Evolutionary conservation across 2,888 invertebrate genomes (phyloP).

Genomic region (Steinernema scapterisci): DNA sequence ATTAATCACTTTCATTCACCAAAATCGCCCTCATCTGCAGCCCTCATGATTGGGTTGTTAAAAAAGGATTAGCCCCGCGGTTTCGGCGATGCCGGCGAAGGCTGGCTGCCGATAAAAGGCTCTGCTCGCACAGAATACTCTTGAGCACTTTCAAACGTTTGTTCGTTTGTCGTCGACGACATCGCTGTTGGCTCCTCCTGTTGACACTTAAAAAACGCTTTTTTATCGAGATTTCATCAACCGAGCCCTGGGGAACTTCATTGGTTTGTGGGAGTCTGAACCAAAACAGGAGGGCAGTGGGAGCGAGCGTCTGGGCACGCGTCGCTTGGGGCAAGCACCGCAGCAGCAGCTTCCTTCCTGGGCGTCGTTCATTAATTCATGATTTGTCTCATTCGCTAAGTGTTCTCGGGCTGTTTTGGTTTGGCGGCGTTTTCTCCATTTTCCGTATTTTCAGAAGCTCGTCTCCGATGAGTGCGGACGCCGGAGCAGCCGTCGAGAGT

Average conservation of each 20-base stretch:
- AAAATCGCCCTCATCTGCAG: too few species aligned
- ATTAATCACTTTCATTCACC: not conserved
- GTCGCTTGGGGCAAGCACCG: not conserved
- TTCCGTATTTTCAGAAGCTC: slow-evolving; percentile 5
- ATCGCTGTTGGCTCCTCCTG: not conserved
- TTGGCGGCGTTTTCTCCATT: not conserved
- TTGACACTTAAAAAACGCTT: not conserved
- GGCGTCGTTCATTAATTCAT: not conserved
- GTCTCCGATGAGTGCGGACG: slow-evolving; percentile 27
- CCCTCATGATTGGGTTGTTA: not conserved
- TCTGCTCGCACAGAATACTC: too few species aligned
- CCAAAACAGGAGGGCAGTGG: too few species aligned
- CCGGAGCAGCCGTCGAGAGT: not conserved
- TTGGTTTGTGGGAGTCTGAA: too few species aligned
- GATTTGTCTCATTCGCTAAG: not conserved
- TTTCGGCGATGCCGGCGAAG: not conserved
- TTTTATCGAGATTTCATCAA: not conserved
- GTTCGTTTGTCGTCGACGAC: not conserved
- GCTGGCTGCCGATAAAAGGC: too few species aligned
- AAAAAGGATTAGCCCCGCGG: not conserved
- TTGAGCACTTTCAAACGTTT: not conserved
- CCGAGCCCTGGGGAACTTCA: too few species aligned
- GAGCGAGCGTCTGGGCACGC: too few species aligned
- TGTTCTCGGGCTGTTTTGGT: too few species aligned
- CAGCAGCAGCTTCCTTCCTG: not conserved